phyloP scores from a whole-genome alignment of 2,888 invertebrate species.

The Diogma glabrata region DNA sequence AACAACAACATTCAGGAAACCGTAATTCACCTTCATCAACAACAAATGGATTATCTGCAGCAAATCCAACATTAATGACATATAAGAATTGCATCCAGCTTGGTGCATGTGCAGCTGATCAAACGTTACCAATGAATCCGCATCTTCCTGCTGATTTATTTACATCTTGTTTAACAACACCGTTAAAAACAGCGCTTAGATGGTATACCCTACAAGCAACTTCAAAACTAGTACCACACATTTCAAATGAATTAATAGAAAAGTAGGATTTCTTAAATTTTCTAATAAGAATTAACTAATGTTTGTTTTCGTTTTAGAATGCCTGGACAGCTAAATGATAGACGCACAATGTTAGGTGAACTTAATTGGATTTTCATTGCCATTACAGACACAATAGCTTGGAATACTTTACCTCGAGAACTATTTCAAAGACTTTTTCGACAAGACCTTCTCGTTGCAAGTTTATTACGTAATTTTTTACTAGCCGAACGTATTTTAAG shows the following conservation, averaged over 20 bases:
- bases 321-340: conserved; percentile 87
- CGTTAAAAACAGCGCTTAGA: conserved; percentile 88
- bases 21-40: conserved; percentile 10
- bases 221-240: conserved; percentile 65
- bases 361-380: conserved; percentile 99
- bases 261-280: conserved; percentile 43
- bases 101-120: conserved; percentile 89
- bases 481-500: conserved; percentile 92
- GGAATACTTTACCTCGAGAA: conserved; percentile 91
- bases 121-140: conserved; percentile 92
- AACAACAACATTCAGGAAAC: conserved; percentile 24
- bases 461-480: conserved; percentile 92
- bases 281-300: not conserved
- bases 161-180: conserved; percentile 95
- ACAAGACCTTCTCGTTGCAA: conserved; percentile 96
- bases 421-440: conserved; percentile 94
- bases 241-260: conserved; percentile 78
- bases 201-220: conserved; percentile 85
- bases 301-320: conserved; percentile 48
- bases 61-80: conserved; percentile 30
- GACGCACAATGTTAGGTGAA: conserved; percentile 95
- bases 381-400: conserved; percentile 98
- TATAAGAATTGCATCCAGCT: conserved; percentile 91
- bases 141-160: conserved; percentile 96
- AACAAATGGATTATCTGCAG: not conserved